Evolutionary conservation across 2,888 invertebrate genomes (phyloP), one percentile per base, ranked within the genome.

Genomic region (Agrochola macilenta): DNA sequence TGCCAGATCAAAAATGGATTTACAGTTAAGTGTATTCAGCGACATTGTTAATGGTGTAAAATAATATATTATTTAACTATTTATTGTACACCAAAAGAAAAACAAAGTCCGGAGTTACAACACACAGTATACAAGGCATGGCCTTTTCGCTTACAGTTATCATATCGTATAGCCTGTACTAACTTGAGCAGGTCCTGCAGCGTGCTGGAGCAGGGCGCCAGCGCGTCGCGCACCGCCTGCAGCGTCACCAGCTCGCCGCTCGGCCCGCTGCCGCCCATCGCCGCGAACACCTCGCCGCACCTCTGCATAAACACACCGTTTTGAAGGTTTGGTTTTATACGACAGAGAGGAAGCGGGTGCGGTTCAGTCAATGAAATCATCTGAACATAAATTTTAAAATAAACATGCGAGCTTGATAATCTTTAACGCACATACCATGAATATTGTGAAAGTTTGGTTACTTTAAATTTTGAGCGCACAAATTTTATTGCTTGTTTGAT

Each of bases 221-320:
- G 93, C 2, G 96, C 96, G 88, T 96, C 96, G 7, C 96, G 92
- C 54, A 96, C 96, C 0, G 96, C 94, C 77, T 96, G 96, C 76
- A 96, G 88, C 43, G 96, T 91, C 14, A 96, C 95, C 23, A 94
- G 89, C 81, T 94, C 94, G 11, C 92, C 92, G 74, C 90, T 86
- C 9, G 91, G 69, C 11, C 92, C 91, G 74, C 90, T 89, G 80
- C 96, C 96, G 60, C 96, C 96, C 95, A 96, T 95, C 58, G 96
- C 96, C 72, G 96, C 96, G 90, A 96, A 96, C 82, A 96, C 96
- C 82, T 96, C 96, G 82, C 95, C 93, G 87, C 96, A 96, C 12
- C 96, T 87, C 96, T 96, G 90, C 0, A 17, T 7, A 52, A 30
- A 65, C 4, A n/a, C 43, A 76, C 17, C 12, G 1, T 5, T 30